Base-by-base conservation (phyloP, 2,113 vertebrate species). In the Corythoichthys haematopterus region DNA sequence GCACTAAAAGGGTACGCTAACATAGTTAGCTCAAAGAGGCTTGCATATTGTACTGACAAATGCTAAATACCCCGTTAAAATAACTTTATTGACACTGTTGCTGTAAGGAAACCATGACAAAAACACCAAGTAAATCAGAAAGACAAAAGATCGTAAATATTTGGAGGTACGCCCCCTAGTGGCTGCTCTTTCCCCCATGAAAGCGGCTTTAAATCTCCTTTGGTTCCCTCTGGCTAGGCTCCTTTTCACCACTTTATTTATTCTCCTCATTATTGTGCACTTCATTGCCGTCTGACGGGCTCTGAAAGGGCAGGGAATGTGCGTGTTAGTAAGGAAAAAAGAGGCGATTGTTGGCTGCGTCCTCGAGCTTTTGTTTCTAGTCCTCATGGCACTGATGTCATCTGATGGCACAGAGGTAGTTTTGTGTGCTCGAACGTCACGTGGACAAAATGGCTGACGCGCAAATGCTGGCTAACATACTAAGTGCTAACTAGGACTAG, bases 371-470 rank as follows among this genome's bases (percentile, higher is more conserved):
- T 65, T 38, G 64, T 52, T 52, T 38, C 20, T 85, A 85, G 79
- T 87, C 75, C 64, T 43, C 62, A 11, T 70, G 45, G 56, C 50
- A 71, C 81, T 85, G 83, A 88, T 85, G 86, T 87, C 85, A 87
- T 82, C 65, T 75, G 77, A 78, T 57, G 35, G 83, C 65, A 85
- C 76, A 86, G 83, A 82, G 75, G 69, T 68, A 66, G 72, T 80
- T 79, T 83, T 62, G 60, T 62, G 40, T 10, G 11, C 60, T 11
- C 46, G 6, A 45, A 62, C 11, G 45, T 57, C 55, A 57, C 55
- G 6, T 57, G 33, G 33, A 62, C n/a, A 61, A 43, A 43, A 33
- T 46, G 37, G 20, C 20, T 47, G 11, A 33, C 60, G 28, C 45
- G 60, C 55, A 20, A 61, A 61, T 3, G 20, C 7, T 43, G 10